phyloP scores from a whole-genome alignment of 2,888 invertebrate genomes.

The Agrypnus murinus region DNA sequence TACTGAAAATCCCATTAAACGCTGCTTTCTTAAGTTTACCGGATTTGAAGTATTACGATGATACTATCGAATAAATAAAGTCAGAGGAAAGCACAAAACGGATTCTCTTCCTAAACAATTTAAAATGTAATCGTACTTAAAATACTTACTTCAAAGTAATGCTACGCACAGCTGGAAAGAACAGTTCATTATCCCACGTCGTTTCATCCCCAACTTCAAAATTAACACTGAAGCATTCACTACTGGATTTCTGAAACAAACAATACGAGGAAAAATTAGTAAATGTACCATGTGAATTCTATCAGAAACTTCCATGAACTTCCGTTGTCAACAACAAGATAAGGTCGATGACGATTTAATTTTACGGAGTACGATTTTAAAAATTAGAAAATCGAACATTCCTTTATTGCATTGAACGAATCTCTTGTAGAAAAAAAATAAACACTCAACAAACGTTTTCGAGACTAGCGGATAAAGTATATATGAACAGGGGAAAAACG shows the following conservation, averaged over 20 bases:
- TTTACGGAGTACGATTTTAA: constrained; percentile 41
- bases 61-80: background rate
- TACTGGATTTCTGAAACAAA: constrained; percentile 79
- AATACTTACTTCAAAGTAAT: constrained; percentile 79
- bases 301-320: constrained; percentile 13
- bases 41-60: background rate
- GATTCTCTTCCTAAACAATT: background rate
- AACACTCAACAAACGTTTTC: constrained; percentile 11
- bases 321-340: constrained; percentile 28
- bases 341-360: constrained; percentile 37
- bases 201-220: constrained; percentile 77
- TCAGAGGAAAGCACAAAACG: background rate
- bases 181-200: constrained; percentile 74
- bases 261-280: constrained; percentile 45
- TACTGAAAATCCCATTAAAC: constrained; percentile 22
- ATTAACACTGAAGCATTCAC: constrained; percentile 82
- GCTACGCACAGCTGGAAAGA: constrained; percentile 80
- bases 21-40: constrained; percentile 6
- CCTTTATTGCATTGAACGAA: background rate
- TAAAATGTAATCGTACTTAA: background rate
- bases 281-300: background rate
- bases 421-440: background rate
- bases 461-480: background rate
- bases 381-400: constrained; percentile 37
- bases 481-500: background rate